Conservation (phyloP, 2,888 invertebrate genomes). For the Chrysolina americana region DNA sequence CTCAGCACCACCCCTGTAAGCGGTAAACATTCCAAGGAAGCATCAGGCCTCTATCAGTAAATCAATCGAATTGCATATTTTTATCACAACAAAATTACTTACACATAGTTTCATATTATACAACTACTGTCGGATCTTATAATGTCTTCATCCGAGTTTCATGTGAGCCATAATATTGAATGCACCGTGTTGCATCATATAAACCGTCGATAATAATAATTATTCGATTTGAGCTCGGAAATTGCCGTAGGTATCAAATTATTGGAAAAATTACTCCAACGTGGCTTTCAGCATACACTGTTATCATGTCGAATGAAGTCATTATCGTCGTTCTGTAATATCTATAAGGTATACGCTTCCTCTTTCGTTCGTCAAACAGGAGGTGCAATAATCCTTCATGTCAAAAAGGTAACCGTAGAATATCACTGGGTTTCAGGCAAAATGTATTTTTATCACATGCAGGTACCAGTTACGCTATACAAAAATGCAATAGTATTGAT, state of each 20-base stretch:
- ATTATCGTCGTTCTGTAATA: neutral
- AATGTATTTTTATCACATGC: too few relatives aligned
- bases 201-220: neutral
- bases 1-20: neutral
- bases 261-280: neutral
- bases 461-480: too few relatives aligned
- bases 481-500: too few relatives aligned
- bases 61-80: too few relatives aligned
- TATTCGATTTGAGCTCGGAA: neutral
- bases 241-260: neutral
- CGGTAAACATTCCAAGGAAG: too few relatives aligned
- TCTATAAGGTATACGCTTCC: too few relatives aligned
- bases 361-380: too few relatives aligned
- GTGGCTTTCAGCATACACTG: neutral
- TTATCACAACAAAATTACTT: too few relatives aligned
- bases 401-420: too few relatives aligned
- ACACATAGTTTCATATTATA: neutral
- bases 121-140: neutral
- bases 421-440: too few relatives aligned
- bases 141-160: neutral
- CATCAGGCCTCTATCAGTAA: too few relatives aligned
- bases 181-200: neutral
- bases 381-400: too few relatives aligned
- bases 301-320: neutral
- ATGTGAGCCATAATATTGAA: constrained; percentile 1